Evolutionary conservation across 2,797 vertebrate genomes (phyloP).

Genomic region (Hoplostethus mediterraneus): DNA sequence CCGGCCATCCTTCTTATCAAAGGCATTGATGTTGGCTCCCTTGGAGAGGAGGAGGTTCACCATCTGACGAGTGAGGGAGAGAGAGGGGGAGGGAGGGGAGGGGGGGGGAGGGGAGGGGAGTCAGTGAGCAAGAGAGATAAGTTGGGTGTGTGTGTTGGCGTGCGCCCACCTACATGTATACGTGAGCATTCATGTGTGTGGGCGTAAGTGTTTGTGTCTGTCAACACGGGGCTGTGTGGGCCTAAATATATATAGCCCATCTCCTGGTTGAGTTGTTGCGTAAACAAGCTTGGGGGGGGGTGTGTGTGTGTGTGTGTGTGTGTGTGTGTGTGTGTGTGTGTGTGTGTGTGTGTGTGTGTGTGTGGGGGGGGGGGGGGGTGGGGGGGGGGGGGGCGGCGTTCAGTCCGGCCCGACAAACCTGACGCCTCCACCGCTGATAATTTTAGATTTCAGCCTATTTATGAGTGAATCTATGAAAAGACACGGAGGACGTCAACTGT

Average conservation of each 20-base stretch:
- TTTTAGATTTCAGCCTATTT: constrained; percentile 48
- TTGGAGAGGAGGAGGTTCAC: constrained; percentile 94
- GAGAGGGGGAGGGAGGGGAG: background rate
- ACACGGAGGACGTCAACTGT: constrained; percentile 7
- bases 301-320: no score
- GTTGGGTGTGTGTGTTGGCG: constrained; percentile 16
- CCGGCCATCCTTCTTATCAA: constrained; percentile 97
- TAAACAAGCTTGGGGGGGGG: no score
- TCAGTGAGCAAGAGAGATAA: constrained; percentile 33
- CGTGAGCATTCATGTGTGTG: background rate
- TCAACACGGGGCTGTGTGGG: background rate
- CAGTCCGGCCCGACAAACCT: constrained; percentile 19
- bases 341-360: no score
- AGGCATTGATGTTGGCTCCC: constrained; percentile 98
- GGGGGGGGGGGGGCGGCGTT: no score
- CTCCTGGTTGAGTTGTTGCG: constrained; percentile 42
- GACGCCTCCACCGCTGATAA: constrained; percentile 40
- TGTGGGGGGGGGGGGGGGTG: no score
- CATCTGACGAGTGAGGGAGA: constrained; percentile 86
- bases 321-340: no score
- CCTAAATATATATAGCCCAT: constrained; percentile 39
- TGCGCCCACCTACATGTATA: background rate
- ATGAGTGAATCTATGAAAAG: constrained; percentile 41
- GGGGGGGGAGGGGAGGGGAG: background rate
- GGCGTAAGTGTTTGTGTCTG: constrained; percentile 26